Evolutionary conservation across 2,888 invertebrate species (phyloP), one percentile per base, ranked within the genome.

Genomic region (Dolichomitus sp.): DNA sequence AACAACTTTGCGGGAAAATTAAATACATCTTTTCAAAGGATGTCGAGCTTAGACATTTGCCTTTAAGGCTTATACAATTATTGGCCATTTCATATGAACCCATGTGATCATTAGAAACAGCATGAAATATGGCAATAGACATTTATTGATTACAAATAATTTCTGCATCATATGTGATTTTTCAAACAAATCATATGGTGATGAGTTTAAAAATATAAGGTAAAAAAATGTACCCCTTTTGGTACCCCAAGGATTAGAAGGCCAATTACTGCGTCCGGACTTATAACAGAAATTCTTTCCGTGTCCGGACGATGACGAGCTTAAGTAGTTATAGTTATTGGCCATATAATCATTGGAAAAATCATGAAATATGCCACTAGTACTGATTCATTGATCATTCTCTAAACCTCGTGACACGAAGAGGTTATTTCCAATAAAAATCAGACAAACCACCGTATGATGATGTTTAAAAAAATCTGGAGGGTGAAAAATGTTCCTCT

Each of bases 1-100:
- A 50, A 77, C 57, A 57, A 42, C 14, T 69, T 42, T 37, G 61
- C 42, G 14, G 45, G 45, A 23, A 57, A 75, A 75, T 75, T 65
- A 48, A 75, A 75, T 70, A 48, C 54, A 48, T n/a, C 69, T 63
- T 66, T 30, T 23, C 50, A 17, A 48, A 50, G 30, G 66, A 52
- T 14, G 14, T 40, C 23, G 12, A 19, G 50, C 61, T 23, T 23
- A 2, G 23, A 23, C 23, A 23, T 23, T 23, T 23, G 23, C 23
- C 23, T 23, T 23, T 23, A 23, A 23, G 23, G 23, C 23, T 23
- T 23, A 23, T 23, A 23, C 1, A 1, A 2, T 2, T 23, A 23
- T 23, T 23, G 23, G 23, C 23, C 23, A 23, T 23, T 23, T 23
- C 23, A 23, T 23, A 23, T 23, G 2, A 23, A 23, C 23, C 23